These are phyloP conservation scores for Diabrotica virgifera DNA, from an alignment of 1,140 invertebrate genomes.

Conservation along the genomic window DNA sequence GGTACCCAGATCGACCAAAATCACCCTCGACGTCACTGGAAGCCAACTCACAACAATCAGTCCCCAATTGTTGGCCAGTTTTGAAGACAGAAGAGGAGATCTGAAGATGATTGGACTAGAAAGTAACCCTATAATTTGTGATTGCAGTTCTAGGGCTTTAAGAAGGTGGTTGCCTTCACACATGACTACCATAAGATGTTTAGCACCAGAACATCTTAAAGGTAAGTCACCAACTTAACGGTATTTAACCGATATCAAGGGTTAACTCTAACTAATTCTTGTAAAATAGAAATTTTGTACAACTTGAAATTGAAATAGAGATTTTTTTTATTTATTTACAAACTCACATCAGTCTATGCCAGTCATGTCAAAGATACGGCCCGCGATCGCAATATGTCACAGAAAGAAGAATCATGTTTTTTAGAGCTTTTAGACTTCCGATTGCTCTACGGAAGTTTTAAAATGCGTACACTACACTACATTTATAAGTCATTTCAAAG, in stretches of 20 bases:
- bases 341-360: too few relatives aligned
- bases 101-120: slow-evolving; percentile 69
- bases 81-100: slow-evolving; percentile 76
- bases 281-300: too few relatives aligned
- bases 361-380: too few relatives aligned
- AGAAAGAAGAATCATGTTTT: too few relatives aligned
- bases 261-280: neutral
- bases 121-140: slow-evolving; percentile 78
- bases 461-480: too few relatives aligned
- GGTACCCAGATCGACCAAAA: slow-evolving; percentile 80
- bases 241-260: neutral
- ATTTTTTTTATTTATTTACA: too few relatives aligned
- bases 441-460: too few relatives aligned
- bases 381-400: too few relatives aligned
- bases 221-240: slow-evolving; percentile 47
- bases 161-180: slow-evolving; percentile 70
- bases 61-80: slow-evolving; percentile 70
- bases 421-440: too few relatives aligned
- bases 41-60: slow-evolving; percentile 73
- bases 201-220: slow-evolving; percentile 63
- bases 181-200: slow-evolving; percentile 61
- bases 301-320: too few relatives aligned
- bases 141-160: slow-evolving; percentile 76
- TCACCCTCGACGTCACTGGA: slow-evolving; percentile 74
- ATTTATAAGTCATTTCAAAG: too few relatives aligned